Conservation (phyloP, 2,113 vertebrate species). For the Oenanthe oenanthe region DNA sequence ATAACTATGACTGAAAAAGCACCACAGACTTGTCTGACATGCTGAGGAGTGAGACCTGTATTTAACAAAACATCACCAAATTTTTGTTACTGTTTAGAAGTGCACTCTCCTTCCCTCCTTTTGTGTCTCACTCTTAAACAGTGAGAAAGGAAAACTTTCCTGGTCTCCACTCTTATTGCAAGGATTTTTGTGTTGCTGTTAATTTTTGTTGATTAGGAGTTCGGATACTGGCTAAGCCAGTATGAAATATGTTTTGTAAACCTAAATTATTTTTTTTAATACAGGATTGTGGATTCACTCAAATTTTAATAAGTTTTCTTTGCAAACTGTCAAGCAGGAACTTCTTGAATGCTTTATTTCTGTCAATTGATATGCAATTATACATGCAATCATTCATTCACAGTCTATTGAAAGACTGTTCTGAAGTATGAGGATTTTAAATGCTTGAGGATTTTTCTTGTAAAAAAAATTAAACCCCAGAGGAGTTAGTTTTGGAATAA, state of each 20-base stretch:
- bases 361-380: neutral
- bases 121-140: neutral
- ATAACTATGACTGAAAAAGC: neutral
- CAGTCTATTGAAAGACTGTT: neutral
- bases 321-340: neutral
- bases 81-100: neutral
- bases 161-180: slow-evolving; percentile 25
- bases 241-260: neutral
- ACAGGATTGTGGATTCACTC: neutral
- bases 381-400: neutral
- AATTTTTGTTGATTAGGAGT: neutral
- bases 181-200: neutral
- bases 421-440: neutral
- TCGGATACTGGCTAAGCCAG: neutral
- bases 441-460: neutral
- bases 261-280: neutral
- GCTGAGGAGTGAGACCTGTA: slow-evolving; percentile 42
- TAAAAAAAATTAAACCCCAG: neutral
- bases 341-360: neutral
- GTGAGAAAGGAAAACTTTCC: neutral
- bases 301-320: neutral
- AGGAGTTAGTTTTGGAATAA: slow-evolving; percentile 7
- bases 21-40: neutral
- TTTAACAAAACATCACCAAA: neutral
- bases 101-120: slow-evolving; percentile 28